Conservation (phyloP, 1,140 invertebrate species). For the Drosophila baimaii region DNA sequence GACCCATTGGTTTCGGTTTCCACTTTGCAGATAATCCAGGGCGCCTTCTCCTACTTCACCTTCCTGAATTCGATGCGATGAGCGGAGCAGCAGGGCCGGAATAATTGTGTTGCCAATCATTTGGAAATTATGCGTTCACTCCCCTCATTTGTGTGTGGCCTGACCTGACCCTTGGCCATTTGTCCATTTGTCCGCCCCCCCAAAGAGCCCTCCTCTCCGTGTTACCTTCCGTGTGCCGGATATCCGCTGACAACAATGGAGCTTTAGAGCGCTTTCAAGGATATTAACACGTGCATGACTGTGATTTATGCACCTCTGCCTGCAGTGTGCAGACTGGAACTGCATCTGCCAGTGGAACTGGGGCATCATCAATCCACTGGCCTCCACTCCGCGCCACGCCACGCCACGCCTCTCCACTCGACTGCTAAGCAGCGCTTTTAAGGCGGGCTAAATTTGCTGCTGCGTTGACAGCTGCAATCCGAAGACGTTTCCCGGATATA, state of each 20-base stretch:
- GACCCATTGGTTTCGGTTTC: neutral
- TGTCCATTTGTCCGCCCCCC: slow-evolving; percentile 39
- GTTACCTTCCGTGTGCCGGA: slow-evolving; percentile 25
- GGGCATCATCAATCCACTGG: slow-evolving; percentile 37
- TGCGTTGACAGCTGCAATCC: slow-evolving; percentile 72
- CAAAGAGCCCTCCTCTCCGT: neutral
- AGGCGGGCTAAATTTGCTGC: slow-evolving; percentile 61
- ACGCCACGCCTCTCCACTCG: slow-evolving; percentile 13
- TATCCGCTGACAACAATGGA: slow-evolving; percentile 47
- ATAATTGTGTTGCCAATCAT: slow-evolving; percentile 43
- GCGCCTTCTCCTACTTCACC: slow-evolving; percentile 71
- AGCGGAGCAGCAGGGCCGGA: neutral
- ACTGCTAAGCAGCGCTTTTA: slow-evolving; percentile 51
- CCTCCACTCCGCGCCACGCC: neutral
- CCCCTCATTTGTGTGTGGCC: slow-evolving; percentile 48
- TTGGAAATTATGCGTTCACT: slow-evolving; percentile 29
- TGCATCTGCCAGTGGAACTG: slow-evolving; percentile 34
- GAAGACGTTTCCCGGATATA: slow-evolving; percentile 61
- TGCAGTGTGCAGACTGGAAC: slow-evolving; percentile 33
- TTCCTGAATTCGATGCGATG: slow-evolving; percentile 68
- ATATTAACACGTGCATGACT: slow-evolving; percentile 58
- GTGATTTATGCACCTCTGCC: slow-evolving; percentile 64
- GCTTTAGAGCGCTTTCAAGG: slow-evolving; percentile 20
- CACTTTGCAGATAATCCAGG: slow-evolving; percentile 64
- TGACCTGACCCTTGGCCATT: slow-evolving; percentile 39